Percentiles rank a stretch among this genome's conserved stretches.
phyloP scores from a whole-genome alignment of 53 echinoderm and acorn worm genomes.

The Paracentrotus lividus region DNA sequence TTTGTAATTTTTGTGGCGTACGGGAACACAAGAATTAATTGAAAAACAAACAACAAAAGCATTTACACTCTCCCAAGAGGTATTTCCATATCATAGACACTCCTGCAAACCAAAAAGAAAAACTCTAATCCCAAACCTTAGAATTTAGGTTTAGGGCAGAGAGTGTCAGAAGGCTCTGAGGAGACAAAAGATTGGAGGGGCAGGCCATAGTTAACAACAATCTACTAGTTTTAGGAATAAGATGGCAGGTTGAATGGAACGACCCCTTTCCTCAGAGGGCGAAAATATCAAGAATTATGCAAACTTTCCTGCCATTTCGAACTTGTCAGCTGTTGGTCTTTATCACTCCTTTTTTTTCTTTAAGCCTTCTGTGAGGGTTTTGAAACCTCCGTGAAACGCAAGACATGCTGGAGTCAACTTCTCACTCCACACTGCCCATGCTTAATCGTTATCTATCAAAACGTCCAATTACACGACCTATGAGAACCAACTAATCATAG shows the following conservation, averaged over 20 bases:
- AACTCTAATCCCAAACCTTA: no score
- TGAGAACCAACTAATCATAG: not conserved
- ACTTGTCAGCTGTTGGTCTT: not conserved
- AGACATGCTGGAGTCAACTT: not conserved
- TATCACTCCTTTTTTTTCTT: not conserved
- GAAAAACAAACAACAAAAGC: not conserved
- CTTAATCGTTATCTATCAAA: constrained; percentile 30
- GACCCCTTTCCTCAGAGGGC: not conserved
- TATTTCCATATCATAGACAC: no score
- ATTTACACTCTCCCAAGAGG: not conserved
- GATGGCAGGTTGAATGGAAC: not conserved
- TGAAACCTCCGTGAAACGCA: not conserved
- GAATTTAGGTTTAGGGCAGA: no score
- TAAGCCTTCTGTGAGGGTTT: not conserved
- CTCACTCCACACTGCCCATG: constrained; percentile 2
- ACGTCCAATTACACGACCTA: constrained; percentile 56
- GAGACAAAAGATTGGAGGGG: no score
- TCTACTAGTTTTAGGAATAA: no score
- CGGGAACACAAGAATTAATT: not conserved
- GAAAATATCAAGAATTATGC: not conserved
- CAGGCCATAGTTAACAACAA: no score
- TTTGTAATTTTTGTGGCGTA: not conserved
- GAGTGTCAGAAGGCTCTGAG: no score
- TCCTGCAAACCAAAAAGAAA: no score
- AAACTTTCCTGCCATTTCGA: not conserved